Evolutionary conservation across 2,113 vertebrate genomes (phyloP).

Genomic region (Parus major): DNA sequence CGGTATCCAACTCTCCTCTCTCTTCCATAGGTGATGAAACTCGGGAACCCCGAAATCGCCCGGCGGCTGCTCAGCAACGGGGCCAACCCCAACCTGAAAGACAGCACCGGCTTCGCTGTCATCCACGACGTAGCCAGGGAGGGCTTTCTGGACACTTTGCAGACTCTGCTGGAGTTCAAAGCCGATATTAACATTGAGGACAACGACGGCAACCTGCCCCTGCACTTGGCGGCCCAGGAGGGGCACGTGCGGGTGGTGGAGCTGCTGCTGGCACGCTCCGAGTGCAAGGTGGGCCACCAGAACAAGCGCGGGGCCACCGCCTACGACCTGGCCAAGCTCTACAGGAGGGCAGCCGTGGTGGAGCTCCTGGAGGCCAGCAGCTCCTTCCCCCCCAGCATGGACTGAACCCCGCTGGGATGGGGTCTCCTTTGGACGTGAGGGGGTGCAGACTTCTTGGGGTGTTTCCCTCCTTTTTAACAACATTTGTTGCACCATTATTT

Average conservation of each 20-base stretch:
- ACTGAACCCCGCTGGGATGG: background rate
- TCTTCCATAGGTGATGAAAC: slow-evolving; percentile 83
- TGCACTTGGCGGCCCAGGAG: slow-evolving; percentile 87
- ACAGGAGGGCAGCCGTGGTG: slow-evolving; percentile 65
- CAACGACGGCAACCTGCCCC: slow-evolving; percentile 82
- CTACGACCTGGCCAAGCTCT: slow-evolving; percentile 76
- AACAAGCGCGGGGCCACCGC: slow-evolving; percentile 81
- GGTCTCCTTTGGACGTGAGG: background rate
- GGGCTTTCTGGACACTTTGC: slow-evolving; percentile 86
- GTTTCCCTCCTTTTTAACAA: background rate
- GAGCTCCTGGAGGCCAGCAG: slow-evolving; percentile 67
- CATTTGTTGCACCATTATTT: background rate
- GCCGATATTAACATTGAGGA: slow-evolving; percentile 86
- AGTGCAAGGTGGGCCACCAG: slow-evolving; percentile 63
- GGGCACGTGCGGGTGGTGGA: slow-evolving; percentile 82
- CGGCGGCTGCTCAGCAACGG: slow-evolving; percentile 75
- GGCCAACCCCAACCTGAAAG: slow-evolving; percentile 83
- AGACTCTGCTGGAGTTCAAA: slow-evolving; percentile 79
- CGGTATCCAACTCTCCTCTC: background rate
- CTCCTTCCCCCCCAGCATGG: background rate
- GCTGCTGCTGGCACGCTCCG: slow-evolving; percentile 74
- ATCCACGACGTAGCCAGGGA: slow-evolving; percentile 90
- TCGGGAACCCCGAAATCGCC: slow-evolving; percentile 81
- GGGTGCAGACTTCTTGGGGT: background rate
- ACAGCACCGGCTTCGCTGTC: slow-evolving; percentile 83